These are phyloP conservation scores for Geophilus truncorum DNA, from an alignment of 2,888 invertebrate genomes.

Conservation along the genomic window DNA sequence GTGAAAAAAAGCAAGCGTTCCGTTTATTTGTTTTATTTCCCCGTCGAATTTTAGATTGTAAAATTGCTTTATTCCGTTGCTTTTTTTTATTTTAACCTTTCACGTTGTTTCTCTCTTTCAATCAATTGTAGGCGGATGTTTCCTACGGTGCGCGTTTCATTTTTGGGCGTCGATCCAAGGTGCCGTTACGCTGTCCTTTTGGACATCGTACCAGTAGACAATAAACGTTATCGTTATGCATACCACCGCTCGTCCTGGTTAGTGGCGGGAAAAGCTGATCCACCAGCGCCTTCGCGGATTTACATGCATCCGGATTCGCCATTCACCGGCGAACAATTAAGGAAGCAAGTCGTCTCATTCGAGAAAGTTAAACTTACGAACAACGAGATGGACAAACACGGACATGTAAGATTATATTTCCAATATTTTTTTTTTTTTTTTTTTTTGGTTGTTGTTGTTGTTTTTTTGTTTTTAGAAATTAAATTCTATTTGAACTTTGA, in stretches of 20 bases:
- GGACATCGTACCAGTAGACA: constrained; percentile 75
- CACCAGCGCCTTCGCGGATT: constrained; percentile 64
- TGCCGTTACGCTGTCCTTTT: constrained; percentile 67
- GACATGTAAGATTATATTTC: constrained; percentile 59
- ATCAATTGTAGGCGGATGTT: constrained; percentile 68
- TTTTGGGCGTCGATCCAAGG: constrained; percentile 62
- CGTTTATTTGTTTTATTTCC: not conserved
- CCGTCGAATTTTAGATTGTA: not conserved
- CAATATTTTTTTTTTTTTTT: not conserved
- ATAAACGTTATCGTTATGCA: constrained; percentile 72
- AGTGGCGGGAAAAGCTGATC: constrained; percentile 73
- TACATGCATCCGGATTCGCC: constrained; percentile 76
- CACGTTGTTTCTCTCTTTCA: constrained; percentile 33
- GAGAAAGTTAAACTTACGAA: constrained; percentile 80
- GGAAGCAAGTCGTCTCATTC: constrained; percentile 72
- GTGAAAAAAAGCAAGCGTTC: not conserved
- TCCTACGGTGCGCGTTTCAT: constrained; percentile 69
- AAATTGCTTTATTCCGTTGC: not conserved
- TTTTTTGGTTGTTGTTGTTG: not conserved
- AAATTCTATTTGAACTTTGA: not conserved
- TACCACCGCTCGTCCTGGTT: constrained; percentile 78
- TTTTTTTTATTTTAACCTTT: not conserved
- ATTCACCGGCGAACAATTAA: constrained; percentile 70
- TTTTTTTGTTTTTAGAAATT: not conserved
- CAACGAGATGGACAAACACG: constrained; percentile 73